Evolutionary conservation across 1,140 invertebrate species (phyloP).

Genomic region (Arion vulgaris): DNA sequence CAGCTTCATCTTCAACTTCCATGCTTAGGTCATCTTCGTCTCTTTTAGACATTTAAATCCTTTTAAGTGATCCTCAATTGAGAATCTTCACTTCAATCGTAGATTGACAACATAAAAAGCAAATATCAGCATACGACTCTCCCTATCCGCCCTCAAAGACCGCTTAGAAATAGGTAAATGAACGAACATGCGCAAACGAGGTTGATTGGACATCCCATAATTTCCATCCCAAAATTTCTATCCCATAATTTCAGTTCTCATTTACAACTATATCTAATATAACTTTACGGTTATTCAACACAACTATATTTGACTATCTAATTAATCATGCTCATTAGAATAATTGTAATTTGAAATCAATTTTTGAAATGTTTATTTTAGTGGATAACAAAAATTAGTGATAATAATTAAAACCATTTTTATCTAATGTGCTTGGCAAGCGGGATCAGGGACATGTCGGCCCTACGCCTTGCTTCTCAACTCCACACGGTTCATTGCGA

Average conservation of each 20-base stretch:
- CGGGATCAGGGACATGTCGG: too few species aligned
- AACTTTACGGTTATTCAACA: too few species aligned
- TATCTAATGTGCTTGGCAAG: too few species aligned
- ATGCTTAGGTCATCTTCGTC: slow-evolving; percentile 34
- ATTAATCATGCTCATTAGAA: too few species aligned
- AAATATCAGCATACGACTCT: background rate
- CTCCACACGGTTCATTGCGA: too few species aligned
- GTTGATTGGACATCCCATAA: slow-evolving; percentile 37
- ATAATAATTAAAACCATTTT: too few species aligned
- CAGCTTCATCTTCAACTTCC: slow-evolving; percentile 33
- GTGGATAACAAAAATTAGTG: too few species aligned
- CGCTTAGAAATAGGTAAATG: slow-evolving; percentile 5
- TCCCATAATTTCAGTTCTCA: slow-evolving; percentile 21
- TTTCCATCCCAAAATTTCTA: slow-evolving; percentile 38
- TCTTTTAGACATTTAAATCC: slow-evolving; percentile 28
- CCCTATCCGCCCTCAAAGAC: slow-evolving; percentile 16
- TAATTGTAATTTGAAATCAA: too few species aligned
- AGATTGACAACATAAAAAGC: background rate
- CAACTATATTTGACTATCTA: too few species aligned
- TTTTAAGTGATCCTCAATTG: background rate
- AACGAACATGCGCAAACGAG: slow-evolving; percentile 36
- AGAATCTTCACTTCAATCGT: background rate
- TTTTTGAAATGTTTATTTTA: too few species aligned
- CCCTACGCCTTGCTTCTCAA: too few species aligned
- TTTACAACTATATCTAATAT: too few species aligned